Evolutionary conservation across 2,888 invertebrate species (phyloP).

Genomic region (Ophion costatus): DNA sequence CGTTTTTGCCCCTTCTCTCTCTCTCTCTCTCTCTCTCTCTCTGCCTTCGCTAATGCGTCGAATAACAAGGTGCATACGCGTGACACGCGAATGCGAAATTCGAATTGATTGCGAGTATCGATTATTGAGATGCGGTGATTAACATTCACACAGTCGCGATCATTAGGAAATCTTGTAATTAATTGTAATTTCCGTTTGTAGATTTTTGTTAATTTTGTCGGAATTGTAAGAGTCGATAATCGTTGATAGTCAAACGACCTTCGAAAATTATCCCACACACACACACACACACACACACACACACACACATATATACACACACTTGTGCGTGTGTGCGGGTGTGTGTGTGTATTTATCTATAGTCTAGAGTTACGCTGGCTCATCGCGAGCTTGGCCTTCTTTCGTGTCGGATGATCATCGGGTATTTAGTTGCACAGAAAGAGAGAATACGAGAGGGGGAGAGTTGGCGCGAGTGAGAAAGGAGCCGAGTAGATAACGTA

Average conservation of each 20-base stretch:
- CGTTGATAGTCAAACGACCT: background rate
- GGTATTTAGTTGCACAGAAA: conserved; percentile 71
- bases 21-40: background rate
- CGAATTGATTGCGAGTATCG: background rate
- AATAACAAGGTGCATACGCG: background rate
- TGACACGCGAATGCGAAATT: background rate
- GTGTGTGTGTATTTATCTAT: background rate
- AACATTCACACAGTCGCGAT: background rate
- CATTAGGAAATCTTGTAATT: background rate
- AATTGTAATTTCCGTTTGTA: background rate
- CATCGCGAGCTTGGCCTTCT: conserved; percentile 60
- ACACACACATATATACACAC: conserved; percentile 31
- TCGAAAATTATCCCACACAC: background rate
- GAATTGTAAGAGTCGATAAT: background rate
- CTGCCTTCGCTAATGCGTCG: background rate
- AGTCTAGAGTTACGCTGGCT: conserved; percentile 65
- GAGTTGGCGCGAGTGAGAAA: conserved; percentile 15
- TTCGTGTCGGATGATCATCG: conserved; percentile 63
- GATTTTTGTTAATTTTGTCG: background rate
- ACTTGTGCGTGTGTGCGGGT: no score
- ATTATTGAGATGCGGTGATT: background rate
- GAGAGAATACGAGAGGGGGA: conserved; percentile 3
- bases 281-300: background rate
- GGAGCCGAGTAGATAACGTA: conserved; percentile 69
- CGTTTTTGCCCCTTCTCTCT: background rate